Evolutionary conservation across 2,888 invertebrate species (phyloP), one percentile per base, ranked within the genome.

Genomic region (Xestia c-nigrum): DNA sequence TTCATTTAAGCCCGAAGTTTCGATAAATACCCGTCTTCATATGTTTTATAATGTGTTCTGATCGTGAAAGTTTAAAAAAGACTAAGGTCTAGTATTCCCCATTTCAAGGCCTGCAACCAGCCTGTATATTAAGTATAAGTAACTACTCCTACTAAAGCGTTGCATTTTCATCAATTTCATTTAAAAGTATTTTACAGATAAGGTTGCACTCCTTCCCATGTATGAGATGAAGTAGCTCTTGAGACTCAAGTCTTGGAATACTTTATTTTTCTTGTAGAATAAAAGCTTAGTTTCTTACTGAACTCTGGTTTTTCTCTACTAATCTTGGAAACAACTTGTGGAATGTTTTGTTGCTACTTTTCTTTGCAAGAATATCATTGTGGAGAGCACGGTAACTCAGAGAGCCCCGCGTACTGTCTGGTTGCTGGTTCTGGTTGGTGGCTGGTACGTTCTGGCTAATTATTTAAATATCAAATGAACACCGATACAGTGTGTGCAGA

Each of bases 401-500:
- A 14, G 38, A 40, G 31, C 7, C 12, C 14, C 57, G 19, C 12
- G 38, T 16, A 10, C 12, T 9, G 21, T 1, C 24, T n/a, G n/a
- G 24, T 46, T 73, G 64, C 50, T 50, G 19, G 19, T n/a, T n/a
- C n/a, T n/a, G n/a, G n/a, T n/a, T n/a, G n/a, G n/a, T n/a, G n/a
- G n/a, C n/a, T n/a, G n/a, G n/a, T n/a, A n/a, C 16, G 19, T 50
- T 50, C 50, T 19, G 50, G 2, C 1, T 19, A 50, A 19, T 50
- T 50, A 47, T 63, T 74, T 73, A 63, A 63, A 73, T 43, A 43
- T 61, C 52, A 31, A 50, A 31, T 43, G n/a, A 72, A 50, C 31
- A 63, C n/a, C 31, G 50, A 72, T 52, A 52, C 43, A 14, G 52
- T 46, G 61, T 52, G 63, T 74, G 47, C 16, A 46, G 19, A 52